Evolutionary conservation across 2,797 vertebrate genomes (phyloP), one percentile per base, ranked within the genome.

Genomic region (Rhinichthys osculus): DNA sequence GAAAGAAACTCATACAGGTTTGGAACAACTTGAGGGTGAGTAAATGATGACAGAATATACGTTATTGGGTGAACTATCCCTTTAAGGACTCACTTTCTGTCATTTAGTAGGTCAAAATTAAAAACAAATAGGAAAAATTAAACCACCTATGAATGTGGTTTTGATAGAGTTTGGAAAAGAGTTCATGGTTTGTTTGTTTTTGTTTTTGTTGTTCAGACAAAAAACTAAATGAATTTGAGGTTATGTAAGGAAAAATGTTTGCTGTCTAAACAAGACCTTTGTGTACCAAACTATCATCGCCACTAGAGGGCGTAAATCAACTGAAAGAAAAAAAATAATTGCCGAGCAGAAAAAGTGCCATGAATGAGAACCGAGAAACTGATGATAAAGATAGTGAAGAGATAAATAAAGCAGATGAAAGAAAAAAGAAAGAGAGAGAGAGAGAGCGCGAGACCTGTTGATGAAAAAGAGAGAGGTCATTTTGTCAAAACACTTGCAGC

Each of bases 401-500:
- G 54, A 47, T n/a, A 7, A 6, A 13, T 23, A 35, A 64, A 74
- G 57, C 11, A 73, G 19, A 59, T 5, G 17, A 14, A 13, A 81
- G 66, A 38, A 72, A 77, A 50, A 17, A 13, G 44, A 1, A 19
- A 74, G 40, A 44, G 35, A 30, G 50, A 59, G 21, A 30, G 50
- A 66, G 21, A 30, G 21, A 57, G 52, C 0, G 21, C 23, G 30
- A 64, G 27, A 77, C 19, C 8, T 62, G 84, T 82, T 73, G 47
- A 72, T 27, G 57, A 30, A 59, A 78, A 47, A 35, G 17, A 47
- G 11, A 47, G 42, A 76, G 50, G 16, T 57, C 19, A 82, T 40
- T 78, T 73, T 78, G 76, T 62, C 23, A 38, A 73, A 73, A 2
- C n/a, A 85, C 84, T 83, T 85, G 72, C 50, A 84, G 30, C 19